Percentiles rank a stretch among this genome's conserved stretches.
Evolutionary conservation across 2,113 vertebrate genomes (phyloP).

Genomic region (Piprites chloris): DNA sequence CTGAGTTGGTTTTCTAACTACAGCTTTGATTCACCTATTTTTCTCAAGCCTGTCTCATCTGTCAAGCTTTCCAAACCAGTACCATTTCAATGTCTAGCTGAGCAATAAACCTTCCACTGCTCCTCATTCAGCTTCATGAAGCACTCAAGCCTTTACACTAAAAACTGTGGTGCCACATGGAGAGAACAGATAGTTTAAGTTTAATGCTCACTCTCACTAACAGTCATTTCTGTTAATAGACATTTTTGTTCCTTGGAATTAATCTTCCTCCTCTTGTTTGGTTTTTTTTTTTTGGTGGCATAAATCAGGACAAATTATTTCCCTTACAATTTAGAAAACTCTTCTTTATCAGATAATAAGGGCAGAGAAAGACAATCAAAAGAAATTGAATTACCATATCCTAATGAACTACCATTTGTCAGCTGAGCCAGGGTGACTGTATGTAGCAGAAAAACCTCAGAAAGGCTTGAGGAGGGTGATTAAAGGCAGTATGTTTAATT

Average conservation of each 20-base stretch:
- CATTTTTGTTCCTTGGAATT: conserved; percentile 9
- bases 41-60: background rate
- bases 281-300: background rate
- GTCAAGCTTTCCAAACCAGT: background rate
- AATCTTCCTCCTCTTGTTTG: background rate
- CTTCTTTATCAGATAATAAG: background rate
- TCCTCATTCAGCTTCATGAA: background rate
- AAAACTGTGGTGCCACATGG: background rate
- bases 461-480: background rate
- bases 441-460: background rate
- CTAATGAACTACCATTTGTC: conserved; percentile 25
- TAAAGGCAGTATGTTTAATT: background rate
- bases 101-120: background rate
- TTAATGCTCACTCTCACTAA: background rate
- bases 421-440: background rate
- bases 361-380: background rate
- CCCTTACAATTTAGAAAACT: background rate
- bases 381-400: conserved; percentile 19
- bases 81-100: background rate
- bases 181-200: background rate
- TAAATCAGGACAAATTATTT: conserved; percentile 20
- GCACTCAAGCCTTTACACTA: background rate
- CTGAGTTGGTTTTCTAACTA: background rate
- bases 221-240: background rate
- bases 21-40: background rate